phyloP scores from a whole-genome alignment of 2,888 invertebrate species.

The Calliscelio sp. region DNA sequence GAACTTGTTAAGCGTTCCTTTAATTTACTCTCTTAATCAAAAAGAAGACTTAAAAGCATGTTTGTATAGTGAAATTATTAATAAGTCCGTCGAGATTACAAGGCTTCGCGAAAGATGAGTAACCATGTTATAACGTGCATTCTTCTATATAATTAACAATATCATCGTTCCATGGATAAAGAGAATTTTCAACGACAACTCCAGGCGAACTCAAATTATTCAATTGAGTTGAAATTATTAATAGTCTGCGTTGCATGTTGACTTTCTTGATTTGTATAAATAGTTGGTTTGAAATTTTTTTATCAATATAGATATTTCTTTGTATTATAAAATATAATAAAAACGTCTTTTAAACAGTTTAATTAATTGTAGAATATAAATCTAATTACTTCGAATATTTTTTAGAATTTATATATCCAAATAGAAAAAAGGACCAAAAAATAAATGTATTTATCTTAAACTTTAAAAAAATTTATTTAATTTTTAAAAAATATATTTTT shows the following conservation, averaged over 20 bases:
- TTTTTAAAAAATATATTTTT: too few relatives aligned
- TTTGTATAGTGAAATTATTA: conserved; percentile 68
- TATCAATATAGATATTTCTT: too few relatives aligned
- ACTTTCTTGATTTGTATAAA: conserved; percentile 27
- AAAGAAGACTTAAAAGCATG: conserved; percentile 63
- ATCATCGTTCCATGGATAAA: conserved; percentile 31
- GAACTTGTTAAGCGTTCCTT: conserved; percentile 48
- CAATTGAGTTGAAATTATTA: conserved; percentile 50
- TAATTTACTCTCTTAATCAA: conserved; percentile 64
- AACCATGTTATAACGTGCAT: conserved; percentile 54
- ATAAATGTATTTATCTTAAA: too few relatives aligned
- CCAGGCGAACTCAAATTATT: conserved; percentile 62
- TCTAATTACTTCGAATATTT: too few relatives aligned
- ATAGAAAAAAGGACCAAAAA: too few relatives aligned
- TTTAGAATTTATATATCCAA: too few relatives aligned
- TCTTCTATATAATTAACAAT: conserved; percentile 70
- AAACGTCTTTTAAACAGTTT: too few relatives aligned
- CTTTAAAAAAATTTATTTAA: too few relatives aligned
- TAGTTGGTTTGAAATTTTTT: background rate
- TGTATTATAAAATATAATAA: too few relatives aligned
- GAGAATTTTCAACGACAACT: conserved; percentile 62
- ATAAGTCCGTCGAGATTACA: conserved; percentile 68
- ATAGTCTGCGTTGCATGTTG: conserved; percentile 22
- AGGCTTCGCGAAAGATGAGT: conserved; percentile 48
- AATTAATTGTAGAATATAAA: too few relatives aligned